Evolutionary conservation across 2,888 invertebrate species (phyloP).

Genomic region (Julus scanicus): DNA sequence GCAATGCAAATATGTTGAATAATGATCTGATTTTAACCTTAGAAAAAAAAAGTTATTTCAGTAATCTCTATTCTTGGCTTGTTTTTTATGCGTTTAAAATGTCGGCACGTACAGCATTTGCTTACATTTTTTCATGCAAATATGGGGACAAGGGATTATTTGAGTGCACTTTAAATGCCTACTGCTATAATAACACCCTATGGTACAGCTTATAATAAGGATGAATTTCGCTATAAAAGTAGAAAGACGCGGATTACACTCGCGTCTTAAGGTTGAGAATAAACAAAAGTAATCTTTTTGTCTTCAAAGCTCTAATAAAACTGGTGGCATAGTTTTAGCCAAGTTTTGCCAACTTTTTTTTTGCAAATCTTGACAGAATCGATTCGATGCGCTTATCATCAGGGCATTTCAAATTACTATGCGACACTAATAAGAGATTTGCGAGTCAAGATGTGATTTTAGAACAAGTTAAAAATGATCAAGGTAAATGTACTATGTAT

Average conservation of each 20-base stretch:
- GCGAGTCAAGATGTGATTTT: not conserved
- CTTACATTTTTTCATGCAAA: not conserved
- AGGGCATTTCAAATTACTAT: too few relatives aligned
- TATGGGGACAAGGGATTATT: slow-evolving; percentile 32
- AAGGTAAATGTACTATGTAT: not conserved
- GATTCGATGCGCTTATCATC: too few relatives aligned
- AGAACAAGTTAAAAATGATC: not conserved
- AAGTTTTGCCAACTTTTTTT: not conserved
- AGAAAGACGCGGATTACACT: not conserved
- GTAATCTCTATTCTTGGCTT: not conserved
- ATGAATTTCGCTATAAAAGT: slow-evolving; percentile 5
- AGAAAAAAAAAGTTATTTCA: not conserved
- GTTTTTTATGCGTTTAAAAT: not conserved
- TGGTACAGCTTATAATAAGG: not conserved
- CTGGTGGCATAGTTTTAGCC: not conserved
- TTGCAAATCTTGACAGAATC: not conserved
- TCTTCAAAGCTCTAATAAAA: not conserved
- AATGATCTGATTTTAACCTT: not conserved
- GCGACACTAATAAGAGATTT: not conserved
- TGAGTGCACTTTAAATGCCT: not conserved
- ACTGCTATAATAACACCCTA: slow-evolving; percentile 25
- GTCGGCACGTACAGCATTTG: not conserved
- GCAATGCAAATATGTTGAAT: not conserved
- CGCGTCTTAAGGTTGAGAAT: not conserved
- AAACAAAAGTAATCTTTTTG: not conserved